Evolutionary conservation across 2,888 invertebrate species (phyloP).

Genomic region (Pycnomerus fuliginosus): DNA sequence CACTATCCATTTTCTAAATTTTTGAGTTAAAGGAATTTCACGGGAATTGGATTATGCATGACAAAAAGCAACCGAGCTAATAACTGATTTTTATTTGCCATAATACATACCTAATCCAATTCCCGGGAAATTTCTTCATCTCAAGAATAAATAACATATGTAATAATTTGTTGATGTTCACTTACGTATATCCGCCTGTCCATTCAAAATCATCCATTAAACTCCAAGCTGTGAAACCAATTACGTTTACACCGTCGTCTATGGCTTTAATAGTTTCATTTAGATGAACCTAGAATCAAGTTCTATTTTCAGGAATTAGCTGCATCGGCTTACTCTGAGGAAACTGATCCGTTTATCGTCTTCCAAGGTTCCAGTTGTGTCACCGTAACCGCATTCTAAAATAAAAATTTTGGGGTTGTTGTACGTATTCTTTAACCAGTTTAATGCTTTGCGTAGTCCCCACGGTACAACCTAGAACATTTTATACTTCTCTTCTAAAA

Average conservation of each 20-base stretch:
- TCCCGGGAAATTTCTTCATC: too few species aligned
- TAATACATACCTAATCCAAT: too few species aligned
- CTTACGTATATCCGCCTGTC: constrained; percentile 29
- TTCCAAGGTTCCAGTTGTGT: constrained; percentile 54
- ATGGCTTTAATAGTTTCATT: too few species aligned
- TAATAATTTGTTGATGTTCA: neutral
- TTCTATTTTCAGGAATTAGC: too few species aligned
- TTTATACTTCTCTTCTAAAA: too few species aligned
- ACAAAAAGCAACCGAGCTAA: too few species aligned
- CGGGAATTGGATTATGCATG: too few species aligned
- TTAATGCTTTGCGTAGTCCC: constrained; percentile 60
- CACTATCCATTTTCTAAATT: too few species aligned
- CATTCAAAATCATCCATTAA: constrained; percentile 36
- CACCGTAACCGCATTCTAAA: constrained; percentile 62
- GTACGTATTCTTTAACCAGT: constrained; percentile 54
- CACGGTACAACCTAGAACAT: constrained; percentile 60
- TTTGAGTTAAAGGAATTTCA: too few species aligned
- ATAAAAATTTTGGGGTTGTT: constrained; percentile 52
- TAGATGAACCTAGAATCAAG: too few species aligned
- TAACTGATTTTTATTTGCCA: too few species aligned
- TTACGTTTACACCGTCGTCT: constrained; percentile 31
- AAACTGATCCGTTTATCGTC: constrained; percentile 58
- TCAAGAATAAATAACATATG: neutral
- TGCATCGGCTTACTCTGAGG: constrained; percentile 48
- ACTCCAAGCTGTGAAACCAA: constrained; percentile 33